Evolutionary conservation across 2,113 vertebrate genomes (phyloP).

Genomic region (Glareola pratincola): DNA sequence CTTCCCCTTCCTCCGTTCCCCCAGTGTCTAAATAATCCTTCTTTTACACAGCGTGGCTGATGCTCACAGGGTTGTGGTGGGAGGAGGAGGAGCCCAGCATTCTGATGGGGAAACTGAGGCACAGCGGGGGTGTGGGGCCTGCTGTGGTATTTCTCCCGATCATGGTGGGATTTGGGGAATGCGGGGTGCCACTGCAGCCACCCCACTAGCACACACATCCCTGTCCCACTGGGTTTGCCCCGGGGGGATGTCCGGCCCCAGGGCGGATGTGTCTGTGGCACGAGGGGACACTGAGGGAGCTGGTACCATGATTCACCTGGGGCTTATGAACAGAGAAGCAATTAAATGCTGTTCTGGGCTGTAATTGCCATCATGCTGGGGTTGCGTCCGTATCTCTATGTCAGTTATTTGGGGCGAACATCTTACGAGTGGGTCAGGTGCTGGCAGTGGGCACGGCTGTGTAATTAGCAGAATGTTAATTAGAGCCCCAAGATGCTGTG

Average conservation of each 20-base stretch:
- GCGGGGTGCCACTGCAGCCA: accelerated
- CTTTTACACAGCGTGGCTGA: accelerated
- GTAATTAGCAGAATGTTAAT: constrained; percentile 29
- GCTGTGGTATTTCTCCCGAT: accelerated
- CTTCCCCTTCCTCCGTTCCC: no score
- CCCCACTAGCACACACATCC: background rate
- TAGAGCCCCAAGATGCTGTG: background rate
- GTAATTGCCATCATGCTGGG: background rate
- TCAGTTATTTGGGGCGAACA: constrained; percentile 38
- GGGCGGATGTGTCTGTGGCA: accelerated
- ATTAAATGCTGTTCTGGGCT: background rate
- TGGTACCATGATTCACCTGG: background rate
- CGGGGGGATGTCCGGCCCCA: accelerated
- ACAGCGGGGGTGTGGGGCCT: background rate
- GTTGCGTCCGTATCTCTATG: background rate
- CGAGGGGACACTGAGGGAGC: background rate
- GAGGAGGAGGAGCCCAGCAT: background rate
- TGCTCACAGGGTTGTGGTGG: background rate
- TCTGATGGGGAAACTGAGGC: background rate
- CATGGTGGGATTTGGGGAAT: background rate
- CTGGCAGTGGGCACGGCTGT: background rate
- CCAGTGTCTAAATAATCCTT: background rate
- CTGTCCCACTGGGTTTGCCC: background rate
- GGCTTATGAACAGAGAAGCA: background rate
- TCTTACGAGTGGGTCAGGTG: background rate